Evolutionary conservation across 2,797 vertebrate genomes (phyloP), one percentile per base, ranked within the genome.

Genomic region (Lagodon rhomboides): DNA sequence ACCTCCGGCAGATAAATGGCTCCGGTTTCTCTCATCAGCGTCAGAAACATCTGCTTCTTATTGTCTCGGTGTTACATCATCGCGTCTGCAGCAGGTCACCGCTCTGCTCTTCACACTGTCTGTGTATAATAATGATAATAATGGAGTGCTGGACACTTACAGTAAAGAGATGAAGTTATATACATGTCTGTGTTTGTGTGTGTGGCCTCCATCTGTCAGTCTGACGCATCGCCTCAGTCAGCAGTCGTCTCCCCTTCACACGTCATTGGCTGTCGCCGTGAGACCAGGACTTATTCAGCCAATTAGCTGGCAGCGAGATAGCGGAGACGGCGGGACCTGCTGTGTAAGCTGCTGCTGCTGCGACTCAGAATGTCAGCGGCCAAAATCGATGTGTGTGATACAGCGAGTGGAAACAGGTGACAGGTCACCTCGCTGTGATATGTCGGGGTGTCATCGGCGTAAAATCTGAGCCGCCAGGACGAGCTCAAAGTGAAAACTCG

Each of bases 261-360:
- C 63, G 22, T 84, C 77, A 92, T 76, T 64, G 84, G 81, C 63
- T 41, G 67, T 69, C 30, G 60, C 73, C 4, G 41, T 0, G 77
- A 90, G 75, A 78, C 80, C 73, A 5, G 62, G 74, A 70, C 73
- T 59, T 77, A 63, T 90, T 86, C 83, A 80, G 79, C 84, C 88
- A 91, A 80, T 90, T 85, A 87, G 77, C 68, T 84, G 2, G 4
- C 60, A 75, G 84, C 20, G 4, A 67, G 67, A 60, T 54, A 10
- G 58, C 69, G 17, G 75, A 9, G 49, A 23, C 34, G 56, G 62
- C 34, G 56, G 62, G 63, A 77, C 22, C 73, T 22, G 56, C 75
- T 75, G 75, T 68, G 80, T 75, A 23, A 82, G 75, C 80, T 66
- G 77, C 8, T 54, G 68, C 15, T 23, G 8, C 30, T 34, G 34